Evolutionary conservation across 1,140 invertebrate species (phyloP).

Genomic region (Lucilia sericata): DNA sequence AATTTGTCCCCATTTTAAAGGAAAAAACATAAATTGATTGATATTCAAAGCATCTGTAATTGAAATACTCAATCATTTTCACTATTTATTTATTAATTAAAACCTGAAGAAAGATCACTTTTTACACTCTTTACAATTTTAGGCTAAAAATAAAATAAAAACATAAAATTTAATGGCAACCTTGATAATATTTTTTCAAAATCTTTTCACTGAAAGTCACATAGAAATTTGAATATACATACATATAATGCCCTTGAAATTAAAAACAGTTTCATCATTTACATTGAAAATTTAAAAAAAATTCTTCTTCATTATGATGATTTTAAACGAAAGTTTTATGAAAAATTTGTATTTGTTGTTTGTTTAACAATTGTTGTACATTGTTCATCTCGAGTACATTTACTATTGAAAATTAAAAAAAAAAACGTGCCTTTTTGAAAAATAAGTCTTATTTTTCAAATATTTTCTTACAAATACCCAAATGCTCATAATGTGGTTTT

Average conservation of each 20-base stretch:
- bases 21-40: background rate
- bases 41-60: conserved; percentile 1
- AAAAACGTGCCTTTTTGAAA: conserved; percentile 28
- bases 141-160: background rate
- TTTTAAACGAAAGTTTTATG: background rate
- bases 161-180: background rate
- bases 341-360: background rate
- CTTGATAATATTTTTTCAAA: background rate
- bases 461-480: background rate
- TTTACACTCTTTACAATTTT: background rate
- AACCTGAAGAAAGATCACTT: background rate
- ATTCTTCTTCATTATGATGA: background rate
- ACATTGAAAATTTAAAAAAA: conserved; percentile 13
- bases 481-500: background rate
- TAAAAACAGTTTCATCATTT: conserved; percentile 14
- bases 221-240: background rate
- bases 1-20: background rate
- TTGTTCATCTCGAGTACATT: background rate
- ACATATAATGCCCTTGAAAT: background rate
- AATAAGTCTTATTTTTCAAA: background rate
- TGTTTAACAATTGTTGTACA: background rate
- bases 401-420: background rate
- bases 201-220: background rate
- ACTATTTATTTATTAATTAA: background rate
- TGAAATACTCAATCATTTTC: background rate